A percentile compares a stretch with the other conserved stretches of the same genome.
phyloP scores from a whole-genome alignment of 2,113 vertebrate genomes.

The Cairina moschata region DNA sequence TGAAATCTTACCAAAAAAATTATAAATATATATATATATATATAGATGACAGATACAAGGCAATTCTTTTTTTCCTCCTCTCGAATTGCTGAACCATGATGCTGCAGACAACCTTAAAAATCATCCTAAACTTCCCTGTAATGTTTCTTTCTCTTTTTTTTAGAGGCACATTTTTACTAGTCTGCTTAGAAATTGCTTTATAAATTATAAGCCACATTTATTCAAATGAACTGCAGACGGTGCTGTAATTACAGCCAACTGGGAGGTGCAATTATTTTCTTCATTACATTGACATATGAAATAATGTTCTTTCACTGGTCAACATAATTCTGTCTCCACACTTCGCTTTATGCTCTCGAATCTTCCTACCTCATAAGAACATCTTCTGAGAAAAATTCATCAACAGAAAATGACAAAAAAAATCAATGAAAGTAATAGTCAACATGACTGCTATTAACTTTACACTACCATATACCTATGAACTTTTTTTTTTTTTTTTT shows the following conservation, averaged over 20 bases:
- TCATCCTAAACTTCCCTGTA: conserved; percentile 1
- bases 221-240: conserved; percentile 42
- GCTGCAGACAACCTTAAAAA: conserved; percentile 46
- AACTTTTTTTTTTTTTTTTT: neutral
- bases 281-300: conserved; percentile 42
- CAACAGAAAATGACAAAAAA: neutral
- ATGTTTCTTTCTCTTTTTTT: conserved; percentile 8
- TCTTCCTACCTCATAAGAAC: neutral
- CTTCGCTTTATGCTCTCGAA: conserved; percentile 38
- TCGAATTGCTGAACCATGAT: neutral
- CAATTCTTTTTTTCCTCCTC: neutral
- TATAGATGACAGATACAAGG: neutral
- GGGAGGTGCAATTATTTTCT: conserved; percentile 38
- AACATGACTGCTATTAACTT: neutral
- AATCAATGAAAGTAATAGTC: neutral
- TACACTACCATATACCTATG: neutral
- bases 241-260: neutral
- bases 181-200: neutral
- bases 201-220: conserved; percentile 43
- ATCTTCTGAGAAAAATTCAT: neutral
- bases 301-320: conserved; percentile 2
- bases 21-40: too few relatives aligned
- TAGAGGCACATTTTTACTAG: conserved; percentile 59
- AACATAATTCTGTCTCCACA: conserved; percentile 33
- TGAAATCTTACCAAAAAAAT: neutral